Conservation (phyloP, 2,113 vertebrate species). For the Salvelinus namaycush region DNA sequence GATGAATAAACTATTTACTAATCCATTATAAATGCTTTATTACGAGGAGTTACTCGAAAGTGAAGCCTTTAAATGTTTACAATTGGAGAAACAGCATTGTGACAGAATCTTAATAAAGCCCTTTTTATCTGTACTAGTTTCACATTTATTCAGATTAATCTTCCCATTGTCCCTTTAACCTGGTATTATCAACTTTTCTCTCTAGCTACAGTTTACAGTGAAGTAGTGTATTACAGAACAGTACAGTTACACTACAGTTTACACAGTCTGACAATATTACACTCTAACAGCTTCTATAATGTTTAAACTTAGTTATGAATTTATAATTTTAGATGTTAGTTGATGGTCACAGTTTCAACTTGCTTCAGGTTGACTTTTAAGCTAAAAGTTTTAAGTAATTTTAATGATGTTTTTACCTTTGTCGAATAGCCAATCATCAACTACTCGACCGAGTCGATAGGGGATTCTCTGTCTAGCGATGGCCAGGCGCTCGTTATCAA, state of each 20-base stretch:
- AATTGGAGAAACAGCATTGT: slow-evolving; percentile 83
- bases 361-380: slow-evolving; percentile 90
- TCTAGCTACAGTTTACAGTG: slow-evolving; percentile 95
- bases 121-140: slow-evolving; percentile 89
- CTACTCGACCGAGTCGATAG: slow-evolving; percentile 99
- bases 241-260: slow-evolving; percentile 80
- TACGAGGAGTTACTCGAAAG: slow-evolving; percentile 76
- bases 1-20: too few relatives aligned
- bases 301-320: slow-evolving; percentile 99
- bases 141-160: slow-evolving; percentile 98
- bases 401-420: slow-evolving; percentile 99
- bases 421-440: slow-evolving; percentile 99
- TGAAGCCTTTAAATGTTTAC: slow-evolving; percentile 95
- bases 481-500: slow-evolving; percentile 99
- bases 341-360: slow-evolving; percentile 96
- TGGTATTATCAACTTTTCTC: slow-evolving; percentile 97
- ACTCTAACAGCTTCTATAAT: slow-evolving; percentile 89
- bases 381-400: slow-evolving; percentile 87
- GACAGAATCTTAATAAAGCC: slow-evolving; percentile 83
- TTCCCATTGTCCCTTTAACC: slow-evolving; percentile 99
- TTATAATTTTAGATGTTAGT: slow-evolving; percentile 99
- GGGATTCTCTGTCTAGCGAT: slow-evolving; percentile 99
- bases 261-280: slow-evolving; percentile 87
- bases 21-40: too few relatives aligned
- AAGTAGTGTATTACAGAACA: slow-evolving; percentile 37